Conservation (phyloP, 2,113 vertebrate genomes). For the Sapayoa aenigma region DNA sequence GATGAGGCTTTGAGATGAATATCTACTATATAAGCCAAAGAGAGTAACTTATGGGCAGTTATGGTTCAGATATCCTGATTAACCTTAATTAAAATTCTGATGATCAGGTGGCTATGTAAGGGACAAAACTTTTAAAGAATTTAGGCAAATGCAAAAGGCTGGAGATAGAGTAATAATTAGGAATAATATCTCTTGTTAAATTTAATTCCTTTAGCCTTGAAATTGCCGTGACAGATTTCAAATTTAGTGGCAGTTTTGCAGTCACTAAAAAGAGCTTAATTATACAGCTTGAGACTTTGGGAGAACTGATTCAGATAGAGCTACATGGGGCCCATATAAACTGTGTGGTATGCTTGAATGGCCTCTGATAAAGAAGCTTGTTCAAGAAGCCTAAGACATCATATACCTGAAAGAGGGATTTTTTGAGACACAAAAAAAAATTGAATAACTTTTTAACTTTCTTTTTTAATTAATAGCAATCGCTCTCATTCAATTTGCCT, state of each 20-base stretch:
- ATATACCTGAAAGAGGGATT: not conserved
- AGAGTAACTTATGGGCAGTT: constrained; percentile 4
- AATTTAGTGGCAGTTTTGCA: constrained; percentile 49
- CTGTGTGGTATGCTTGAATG: not conserved
- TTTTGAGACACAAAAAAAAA: not conserved
- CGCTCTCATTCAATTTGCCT: constrained; percentile 6
- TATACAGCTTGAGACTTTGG: not conserved
- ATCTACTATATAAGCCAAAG: constrained; percentile 12
- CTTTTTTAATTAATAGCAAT: constrained; percentile 26
- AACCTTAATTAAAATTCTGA: constrained; percentile 42
- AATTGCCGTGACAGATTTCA: constrained; percentile 59
- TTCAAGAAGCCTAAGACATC: not conserved
- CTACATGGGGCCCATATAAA: not conserved
- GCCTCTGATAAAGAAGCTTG: not conserved
- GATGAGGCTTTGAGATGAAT: not conserved
- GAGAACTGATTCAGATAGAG: constrained; percentile 12
- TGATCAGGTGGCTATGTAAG: constrained; percentile 8
- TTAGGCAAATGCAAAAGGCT: constrained; percentile 1
- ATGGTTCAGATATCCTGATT: not conserved
- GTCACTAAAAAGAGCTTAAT: constrained; percentile 38
- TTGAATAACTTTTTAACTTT: constrained; percentile 2
- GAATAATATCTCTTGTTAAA: constrained; percentile 37
- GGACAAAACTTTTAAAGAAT: constrained; percentile 10
- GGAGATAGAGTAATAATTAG: constrained; percentile 27
- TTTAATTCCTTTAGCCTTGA: constrained; percentile 50